Percentiles rank a stretch among this genome's conserved stretches.
Evolutionary conservation across 2,888 invertebrate species (phyloP).

Genomic region (Oligia strigilis): DNA sequence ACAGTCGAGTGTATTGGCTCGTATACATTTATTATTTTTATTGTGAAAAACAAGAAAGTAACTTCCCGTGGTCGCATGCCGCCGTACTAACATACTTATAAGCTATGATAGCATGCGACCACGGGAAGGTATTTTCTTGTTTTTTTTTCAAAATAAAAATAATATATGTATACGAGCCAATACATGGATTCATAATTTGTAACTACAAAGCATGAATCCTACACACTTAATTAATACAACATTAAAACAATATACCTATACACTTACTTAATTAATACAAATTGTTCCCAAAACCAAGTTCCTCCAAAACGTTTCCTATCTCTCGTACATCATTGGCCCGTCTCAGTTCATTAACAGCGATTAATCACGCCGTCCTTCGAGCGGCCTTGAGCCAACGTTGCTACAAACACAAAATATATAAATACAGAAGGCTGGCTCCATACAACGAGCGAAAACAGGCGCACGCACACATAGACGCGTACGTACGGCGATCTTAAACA

Average conservation of each 20-base stretch:
- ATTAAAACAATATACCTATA: not conserved
- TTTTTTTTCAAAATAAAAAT: too few species aligned
- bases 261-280: slow-evolving; percentile 8
- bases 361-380: slow-evolving; percentile 70
- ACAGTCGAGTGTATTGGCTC: not conserved
- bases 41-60: too few species aligned
- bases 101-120: too few species aligned
- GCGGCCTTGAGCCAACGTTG: slow-evolving; percentile 64
- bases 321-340: slow-evolving; percentile 61
- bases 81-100: too few species aligned
- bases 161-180: too few species aligned
- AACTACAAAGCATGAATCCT: not conserved
- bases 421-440: not conserved
- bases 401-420: not conserved
- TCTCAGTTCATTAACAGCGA: slow-evolving; percentile 74
- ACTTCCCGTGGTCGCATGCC: too few species aligned
- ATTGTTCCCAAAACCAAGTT: not conserved
- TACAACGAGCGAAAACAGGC: not conserved
- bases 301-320: slow-evolving; percentile 40
- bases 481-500: not conserved
- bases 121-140: too few species aligned
- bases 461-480: too few species aligned
- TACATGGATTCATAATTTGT: too few species aligned
- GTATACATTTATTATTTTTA: not conserved
- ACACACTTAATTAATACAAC: not conserved